Percentiles rank a stretch among this genome's conserved stretches.
These are phyloP conservation scores for Hirtodrosophila trivittata DNA, from an alignment of 2,888 invertebrate species.

Conservation along the genomic window DNA sequence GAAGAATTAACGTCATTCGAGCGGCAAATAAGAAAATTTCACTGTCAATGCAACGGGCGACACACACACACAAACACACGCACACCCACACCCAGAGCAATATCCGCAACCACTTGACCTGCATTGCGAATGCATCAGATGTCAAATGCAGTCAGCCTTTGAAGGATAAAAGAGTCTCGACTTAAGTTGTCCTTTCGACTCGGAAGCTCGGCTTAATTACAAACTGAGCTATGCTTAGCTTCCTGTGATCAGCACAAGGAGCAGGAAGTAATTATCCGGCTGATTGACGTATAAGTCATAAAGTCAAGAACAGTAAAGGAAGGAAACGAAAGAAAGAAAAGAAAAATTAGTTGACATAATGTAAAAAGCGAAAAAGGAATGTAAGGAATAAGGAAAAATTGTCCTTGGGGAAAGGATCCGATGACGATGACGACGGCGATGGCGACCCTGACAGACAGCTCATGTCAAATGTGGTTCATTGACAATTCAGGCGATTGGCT, in stretches of 20 bases:
- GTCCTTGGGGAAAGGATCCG: conserved; percentile 37
- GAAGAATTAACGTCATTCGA: conserved; percentile 64
- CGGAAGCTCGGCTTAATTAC: conserved; percentile 30
- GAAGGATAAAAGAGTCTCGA: conserved; percentile 3
- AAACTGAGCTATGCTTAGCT: conserved; percentile 19
- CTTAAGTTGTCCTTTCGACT: background rate
- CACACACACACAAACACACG: background rate
- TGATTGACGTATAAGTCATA: conserved; percentile 58
- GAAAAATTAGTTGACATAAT: conserved; percentile 6
- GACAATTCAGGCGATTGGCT: conserved; percentile 40
- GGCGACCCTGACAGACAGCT: conserved; percentile 31
- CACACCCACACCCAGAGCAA: background rate
- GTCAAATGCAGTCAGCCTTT: conserved; percentile 53
- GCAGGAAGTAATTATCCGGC: conserved; percentile 48
- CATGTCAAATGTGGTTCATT: conserved; percentile 62
- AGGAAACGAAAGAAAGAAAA: conserved; percentile 1
- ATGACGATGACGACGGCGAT: too few relatives aligned
- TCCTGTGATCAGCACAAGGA: conserved; percentile 18
- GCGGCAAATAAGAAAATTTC: conserved; percentile 73
- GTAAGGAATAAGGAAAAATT: background rate
- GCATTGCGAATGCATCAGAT: conserved; percentile 52
- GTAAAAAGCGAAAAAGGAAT: conserved; percentile 21
- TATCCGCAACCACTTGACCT: conserved; percentile 27
- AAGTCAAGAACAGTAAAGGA: conserved; percentile 29
- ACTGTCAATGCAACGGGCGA: conserved; percentile 25